These are phyloP conservation scores for Morphnarchus princeps DNA, from an alignment of 2,113 vertebrate species.

Conservation along the genomic window DNA sequence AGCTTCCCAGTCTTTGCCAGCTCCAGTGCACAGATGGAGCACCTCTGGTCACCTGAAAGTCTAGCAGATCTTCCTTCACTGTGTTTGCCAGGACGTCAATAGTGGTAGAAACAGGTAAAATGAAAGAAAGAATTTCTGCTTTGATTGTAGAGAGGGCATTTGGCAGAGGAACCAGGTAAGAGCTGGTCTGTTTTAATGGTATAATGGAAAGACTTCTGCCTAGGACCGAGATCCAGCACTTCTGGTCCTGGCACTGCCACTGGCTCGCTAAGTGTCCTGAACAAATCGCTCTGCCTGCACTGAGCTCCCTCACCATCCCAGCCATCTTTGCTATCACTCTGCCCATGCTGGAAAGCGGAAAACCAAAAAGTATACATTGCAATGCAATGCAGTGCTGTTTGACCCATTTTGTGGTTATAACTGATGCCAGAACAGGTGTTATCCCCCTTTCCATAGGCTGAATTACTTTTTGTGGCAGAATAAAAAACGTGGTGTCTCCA, in stretches of 20 bases:
- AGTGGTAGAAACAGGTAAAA: background rate
- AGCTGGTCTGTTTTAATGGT: background rate
- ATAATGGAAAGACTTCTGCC: background rate
- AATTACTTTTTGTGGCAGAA: background rate
- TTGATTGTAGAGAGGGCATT: background rate
- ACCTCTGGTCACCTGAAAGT: background rate
- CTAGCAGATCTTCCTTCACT: background rate
- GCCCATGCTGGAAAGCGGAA: background rate
- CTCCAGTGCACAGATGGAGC: background rate
- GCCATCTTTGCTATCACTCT: background rate
- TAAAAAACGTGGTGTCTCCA: background rate
- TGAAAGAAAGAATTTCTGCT: background rate
- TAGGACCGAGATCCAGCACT: background rate
- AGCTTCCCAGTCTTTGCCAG: background rate
- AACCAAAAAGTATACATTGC: background rate
- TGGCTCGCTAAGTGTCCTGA: accelerated
- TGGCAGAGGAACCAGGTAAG: background rate
- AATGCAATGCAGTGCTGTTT: background rate
- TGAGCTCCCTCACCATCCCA: background rate
- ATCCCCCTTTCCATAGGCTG: background rate
- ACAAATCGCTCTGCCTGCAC: background rate
- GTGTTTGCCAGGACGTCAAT: background rate
- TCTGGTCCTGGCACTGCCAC: background rate
- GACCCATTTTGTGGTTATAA: background rate
- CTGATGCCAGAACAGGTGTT: background rate